Evolutionary conservation across 2,113 vertebrate species (phyloP).

Genomic region (Leucopsar rothschildi): DNA sequence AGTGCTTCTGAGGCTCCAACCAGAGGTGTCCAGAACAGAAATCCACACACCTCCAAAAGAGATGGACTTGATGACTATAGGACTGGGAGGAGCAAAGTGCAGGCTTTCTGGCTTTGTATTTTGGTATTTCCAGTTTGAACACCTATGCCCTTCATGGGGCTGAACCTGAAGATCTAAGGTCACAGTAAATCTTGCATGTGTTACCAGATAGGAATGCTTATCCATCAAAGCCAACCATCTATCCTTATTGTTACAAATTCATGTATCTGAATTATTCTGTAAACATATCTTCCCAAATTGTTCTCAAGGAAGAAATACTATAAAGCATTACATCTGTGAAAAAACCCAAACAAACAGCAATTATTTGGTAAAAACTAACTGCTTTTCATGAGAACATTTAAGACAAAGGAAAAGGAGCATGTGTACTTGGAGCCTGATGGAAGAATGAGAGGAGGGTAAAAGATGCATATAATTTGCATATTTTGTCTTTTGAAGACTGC

Average conservation of each 20-base stretch:
- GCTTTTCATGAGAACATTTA: neutral
- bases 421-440: neutral
- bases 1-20: neutral
- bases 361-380: neutral
- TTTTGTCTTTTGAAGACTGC: neutral
- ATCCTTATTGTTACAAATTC: neutral
- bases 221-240: neutral
- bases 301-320: neutral
- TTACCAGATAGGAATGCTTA: neutral
- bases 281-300: neutral
- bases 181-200: neutral
- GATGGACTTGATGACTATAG: neutral
- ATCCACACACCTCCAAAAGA: neutral
- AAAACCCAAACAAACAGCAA: neutral
- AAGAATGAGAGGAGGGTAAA: neutral
- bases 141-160: neutral
- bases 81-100: neutral
- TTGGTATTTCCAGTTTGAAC: neutral
- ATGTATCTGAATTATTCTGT: neutral
- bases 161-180: neutral
- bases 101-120: neutral
- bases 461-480: neutral
- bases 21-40: neutral
- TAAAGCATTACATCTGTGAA: neutral
- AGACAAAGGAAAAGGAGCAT: neutral